Evolutionary conservation across 2,888 invertebrate genomes (phyloP).

Genomic region (Dione juno): DNA sequence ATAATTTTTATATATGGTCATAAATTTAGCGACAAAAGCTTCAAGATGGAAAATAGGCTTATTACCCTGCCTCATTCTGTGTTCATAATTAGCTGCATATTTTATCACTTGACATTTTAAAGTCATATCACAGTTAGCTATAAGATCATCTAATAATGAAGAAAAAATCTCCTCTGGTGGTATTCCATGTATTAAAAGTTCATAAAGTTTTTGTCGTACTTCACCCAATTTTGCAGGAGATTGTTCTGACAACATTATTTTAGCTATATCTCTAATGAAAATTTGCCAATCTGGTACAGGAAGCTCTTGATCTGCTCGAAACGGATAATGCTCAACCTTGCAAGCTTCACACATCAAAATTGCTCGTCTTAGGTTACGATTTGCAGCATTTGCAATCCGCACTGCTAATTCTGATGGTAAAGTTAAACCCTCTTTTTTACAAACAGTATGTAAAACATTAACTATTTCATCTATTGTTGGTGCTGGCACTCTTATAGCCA

Average conservation of each 20-base stretch:
- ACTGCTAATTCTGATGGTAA: slow-evolving; percentile 90
- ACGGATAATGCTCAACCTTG: slow-evolving; percentile 95
- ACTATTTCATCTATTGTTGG: slow-evolving; percentile 91
- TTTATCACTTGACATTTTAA: slow-evolving; percentile 93
- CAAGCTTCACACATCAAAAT: slow-evolving; percentile 97
- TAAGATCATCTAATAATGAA: slow-evolving; percentile 91
- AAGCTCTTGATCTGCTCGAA: slow-evolving; percentile 90
- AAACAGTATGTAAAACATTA: slow-evolving; percentile 85
- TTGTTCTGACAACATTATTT: slow-evolving; percentile 93
- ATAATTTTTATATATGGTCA: slow-evolving; percentile 96
- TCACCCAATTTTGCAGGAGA: slow-evolving; percentile 92
- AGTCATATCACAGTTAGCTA: slow-evolving; percentile 94
- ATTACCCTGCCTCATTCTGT: slow-evolving; percentile 94
- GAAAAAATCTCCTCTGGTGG: slow-evolving; percentile 96
- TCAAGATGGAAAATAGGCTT: slow-evolving; percentile 98
- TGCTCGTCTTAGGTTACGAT: slow-evolving; percentile 95
- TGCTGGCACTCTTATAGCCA: slow-evolving; percentile 95
- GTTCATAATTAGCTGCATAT: slow-evolving; percentile 95
- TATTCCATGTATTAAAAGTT: slow-evolving; percentile 96
- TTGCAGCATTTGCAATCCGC: slow-evolving; percentile 90
- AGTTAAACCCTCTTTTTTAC: slow-evolving; percentile 91
- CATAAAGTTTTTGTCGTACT: slow-evolving; percentile 94
- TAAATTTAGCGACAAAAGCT: slow-evolving; percentile 98
- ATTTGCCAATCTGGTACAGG: slow-evolving; percentile 96
- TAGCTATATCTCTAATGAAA: slow-evolving; percentile 93